These are phyloP conservation scores for Zaprionus obscuricornis DNA, from an alignment of 2,888 invertebrate genomes.

Conservation along the genomic window DNA sequence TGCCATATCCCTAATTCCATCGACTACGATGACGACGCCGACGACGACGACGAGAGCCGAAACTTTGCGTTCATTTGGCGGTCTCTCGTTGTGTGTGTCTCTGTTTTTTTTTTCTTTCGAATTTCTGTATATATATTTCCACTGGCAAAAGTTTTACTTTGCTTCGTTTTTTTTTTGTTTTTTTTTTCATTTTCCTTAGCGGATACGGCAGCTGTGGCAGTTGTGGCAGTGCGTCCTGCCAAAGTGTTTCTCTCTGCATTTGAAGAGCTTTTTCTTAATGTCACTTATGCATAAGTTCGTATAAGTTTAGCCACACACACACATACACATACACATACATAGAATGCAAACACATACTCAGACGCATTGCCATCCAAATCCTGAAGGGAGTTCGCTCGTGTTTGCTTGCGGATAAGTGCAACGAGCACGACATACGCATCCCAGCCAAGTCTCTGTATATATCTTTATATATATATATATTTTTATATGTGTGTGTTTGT, in stretches of 20 bases:
- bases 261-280: conserved; percentile 80
- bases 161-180: conserved; percentile 43
- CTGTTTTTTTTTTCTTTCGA: conserved; percentile 14
- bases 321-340: conserved; percentile 14
- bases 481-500: conserved; percentile 57
- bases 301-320: conserved; percentile 64
- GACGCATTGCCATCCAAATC: conserved; percentile 24
- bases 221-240: conserved; percentile 55
- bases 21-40: too few relatives aligned
- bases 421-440: conserved; percentile 48
- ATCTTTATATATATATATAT: conserved; percentile 24
- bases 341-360: conserved; percentile 26
- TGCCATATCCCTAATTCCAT: conserved; percentile 71
- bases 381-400: conserved; percentile 53
- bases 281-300: conserved; percentile 80
- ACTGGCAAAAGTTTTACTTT: conserved; percentile 67
- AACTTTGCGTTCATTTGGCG: conserved; percentile 74
- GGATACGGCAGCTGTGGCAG: conserved; percentile 37
- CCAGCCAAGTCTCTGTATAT: conserved; percentile 10
- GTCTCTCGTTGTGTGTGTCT: conserved; percentile 37
- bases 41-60: conserved; percentile 36
- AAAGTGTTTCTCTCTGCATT: conserved; percentile 77
- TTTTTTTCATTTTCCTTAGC: conserved; percentile 43
- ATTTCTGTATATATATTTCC: conserved; percentile 35
- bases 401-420: conserved; percentile 76